phyloP scores from a whole-genome alignment of 2,888 invertebrate genomes.

The Zootermopsis nevadensis region DNA sequence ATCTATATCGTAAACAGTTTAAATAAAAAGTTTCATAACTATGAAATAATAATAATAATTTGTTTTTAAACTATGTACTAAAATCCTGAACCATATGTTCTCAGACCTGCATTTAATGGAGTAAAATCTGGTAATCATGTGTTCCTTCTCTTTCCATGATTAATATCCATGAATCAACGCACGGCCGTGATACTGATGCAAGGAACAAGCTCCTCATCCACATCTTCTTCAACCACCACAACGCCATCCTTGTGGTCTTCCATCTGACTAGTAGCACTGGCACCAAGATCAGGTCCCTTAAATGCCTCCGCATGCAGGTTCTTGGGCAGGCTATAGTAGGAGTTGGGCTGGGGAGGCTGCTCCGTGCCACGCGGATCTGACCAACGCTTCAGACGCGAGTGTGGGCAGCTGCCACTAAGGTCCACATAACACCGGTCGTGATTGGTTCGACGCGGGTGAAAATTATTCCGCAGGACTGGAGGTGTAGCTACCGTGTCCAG shows the following conservation, averaged over 20 bases:
- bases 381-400: constrained; percentile 45
- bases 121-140: neutral
- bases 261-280: constrained; percentile 24
- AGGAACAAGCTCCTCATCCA: neutral
- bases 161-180: neutral
- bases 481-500: constrained; percentile 12
- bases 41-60: neutral
- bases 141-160: neutral
- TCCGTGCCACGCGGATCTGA: constrained; percentile 46
- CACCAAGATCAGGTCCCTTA: neutral
- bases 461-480: constrained; percentile 33
- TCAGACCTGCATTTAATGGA: neutral
- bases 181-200: neutral
- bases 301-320: neutral
- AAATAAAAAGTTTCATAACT: neutral
- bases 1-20: neutral
- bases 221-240: neutral
- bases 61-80: no score
- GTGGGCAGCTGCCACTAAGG: neutral
- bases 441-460: constrained; percentile 46
- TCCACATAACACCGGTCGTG: constrained; percentile 46
- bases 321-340: constrained; percentile 42
- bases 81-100: neutral
- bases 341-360: constrained; percentile 15
- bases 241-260: neutral